Base-by-base conservation (phyloP, 2,113 vertebrate genomes). In the Saccopteryx bilineata region DNA sequence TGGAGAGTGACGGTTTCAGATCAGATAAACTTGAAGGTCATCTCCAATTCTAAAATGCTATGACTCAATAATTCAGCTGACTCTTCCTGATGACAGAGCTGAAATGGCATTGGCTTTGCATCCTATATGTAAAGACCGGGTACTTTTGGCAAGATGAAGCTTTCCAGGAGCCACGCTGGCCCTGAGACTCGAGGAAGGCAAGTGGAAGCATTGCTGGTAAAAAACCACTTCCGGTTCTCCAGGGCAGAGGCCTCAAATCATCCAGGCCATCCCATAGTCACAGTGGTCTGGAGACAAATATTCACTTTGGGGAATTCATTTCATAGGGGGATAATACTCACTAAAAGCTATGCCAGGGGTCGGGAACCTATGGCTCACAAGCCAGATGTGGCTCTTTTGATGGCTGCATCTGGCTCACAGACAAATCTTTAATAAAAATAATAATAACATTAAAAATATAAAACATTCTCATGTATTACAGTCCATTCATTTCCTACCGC, bases 21-120 rank as follows among this genome's bases (percentile, higher is more conserved):
- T 60, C 23, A 31, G 26, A 46, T 61, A 48, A 87, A 65, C 23
- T 87, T 56, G n/a, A 75, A 94, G 33, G 31, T 87, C 91, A 95
- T 87, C 74, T 14, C 48, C 31, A 80, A 71, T 5, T 78, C 31
- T 24, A 66, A 88, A 71, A 50, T 5, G 12, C 15, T 48, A 74
- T 28, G 71, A 58, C 17, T 96, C 6, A 46, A 9, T 68, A 78
- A 83, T 46, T 87, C 63, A 92, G 63, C 50, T 54, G 28, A 78
- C 12, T 61, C 13, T 4, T 72, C 7, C 14, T 9, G 24, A 63
- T 33, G n/a, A 48, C 33, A 68, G 2, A 81, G 68, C 50, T n/a
- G 76, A 63, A 87, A 39, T 58, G 46, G 71, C 7, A 0, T 13
- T 91, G 78, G 81, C 13, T 79, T 71, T 54, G 48, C 33, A 61